Evolutionary conservation across 2,888 invertebrate species (phyloP).

Genomic region (Drosophila stalkeri): DNA sequence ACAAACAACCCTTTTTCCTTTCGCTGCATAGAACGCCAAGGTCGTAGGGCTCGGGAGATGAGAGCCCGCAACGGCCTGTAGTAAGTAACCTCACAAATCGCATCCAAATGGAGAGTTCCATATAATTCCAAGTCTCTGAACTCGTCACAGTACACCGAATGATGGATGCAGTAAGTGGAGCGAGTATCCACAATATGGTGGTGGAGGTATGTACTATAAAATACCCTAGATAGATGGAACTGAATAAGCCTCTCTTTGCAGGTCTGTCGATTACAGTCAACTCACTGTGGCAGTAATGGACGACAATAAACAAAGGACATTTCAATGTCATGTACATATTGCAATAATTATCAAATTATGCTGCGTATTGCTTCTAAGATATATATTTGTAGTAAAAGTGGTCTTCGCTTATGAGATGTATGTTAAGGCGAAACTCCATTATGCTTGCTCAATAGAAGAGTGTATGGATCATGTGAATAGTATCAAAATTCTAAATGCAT

Average conservation of each 20-base stretch:
- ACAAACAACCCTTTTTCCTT: slow-evolving; percentile 3
- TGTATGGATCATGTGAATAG: slow-evolving; percentile 3
- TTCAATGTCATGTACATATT: neutral
- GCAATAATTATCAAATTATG: neutral
- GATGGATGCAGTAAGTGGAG: neutral
- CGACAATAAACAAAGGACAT: too few relatives aligned
- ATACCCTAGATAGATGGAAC: neutral
- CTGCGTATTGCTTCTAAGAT: slow-evolving; percentile 3
- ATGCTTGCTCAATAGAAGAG: slow-evolving; percentile 1
- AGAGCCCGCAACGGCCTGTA: slow-evolving; percentile 42
- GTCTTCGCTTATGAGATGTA: neutral
- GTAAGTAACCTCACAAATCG: slow-evolving; percentile 18
- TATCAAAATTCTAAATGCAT: neutral
- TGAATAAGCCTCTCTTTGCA: neutral
- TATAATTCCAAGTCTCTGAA: too few relatives aligned
- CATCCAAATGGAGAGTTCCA: neutral
- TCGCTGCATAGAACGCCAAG: neutral
- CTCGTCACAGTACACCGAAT: neutral
- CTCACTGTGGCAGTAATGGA: slow-evolving; percentile 2
- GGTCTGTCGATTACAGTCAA: neutral
- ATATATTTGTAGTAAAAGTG: slow-evolving; percentile 3
- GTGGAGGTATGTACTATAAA: neutral
- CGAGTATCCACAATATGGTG: neutral
- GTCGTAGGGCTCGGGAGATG: slow-evolving; percentile 38
- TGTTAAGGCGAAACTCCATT: neutral